Percentiles rank a stretch among this genome's conserved stretches.
Evolutionary conservation across 2,888 invertebrate species (phyloP).

Genomic region (Leistus spinibarbis): DNA sequence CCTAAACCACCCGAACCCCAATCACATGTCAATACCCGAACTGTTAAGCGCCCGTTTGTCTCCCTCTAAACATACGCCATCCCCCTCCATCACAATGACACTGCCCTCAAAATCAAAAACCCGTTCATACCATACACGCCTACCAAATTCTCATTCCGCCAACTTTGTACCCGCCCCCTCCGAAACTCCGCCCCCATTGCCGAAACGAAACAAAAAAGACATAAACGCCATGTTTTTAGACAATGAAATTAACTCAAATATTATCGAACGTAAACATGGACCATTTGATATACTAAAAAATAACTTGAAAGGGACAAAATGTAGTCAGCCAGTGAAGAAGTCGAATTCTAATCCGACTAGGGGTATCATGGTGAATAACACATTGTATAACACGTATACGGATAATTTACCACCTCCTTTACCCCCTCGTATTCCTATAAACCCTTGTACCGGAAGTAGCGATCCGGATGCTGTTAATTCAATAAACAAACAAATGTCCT

Average conservation of each 20-base stretch:
- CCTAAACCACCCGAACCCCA: conserved; percentile 44
- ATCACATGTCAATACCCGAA: conserved; percentile 41
- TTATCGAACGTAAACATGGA: conserved; percentile 18
- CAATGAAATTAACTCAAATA: conserved; percentile 50
- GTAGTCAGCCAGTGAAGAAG: conserved; percentile 36
- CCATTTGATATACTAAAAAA: neutral
- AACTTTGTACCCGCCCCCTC: conserved; percentile 46
- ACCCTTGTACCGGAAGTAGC: conserved; percentile 49
- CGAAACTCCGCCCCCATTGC: conserved; percentile 61
- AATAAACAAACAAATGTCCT: conserved; percentile 69
- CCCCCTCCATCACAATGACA: conserved; percentile 42
- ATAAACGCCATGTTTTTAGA: conserved; percentile 46
- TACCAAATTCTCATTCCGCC: conserved; percentile 36
- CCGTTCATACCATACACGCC: conserved; percentile 15
- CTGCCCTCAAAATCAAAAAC: conserved; percentile 23
- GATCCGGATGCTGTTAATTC: conserved; percentile 63
- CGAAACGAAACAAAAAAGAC: conserved; percentile 59
- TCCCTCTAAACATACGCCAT: conserved; percentile 45
- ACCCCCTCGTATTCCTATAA: conserved; percentile 63
- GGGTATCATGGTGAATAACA: conserved; percentile 49
- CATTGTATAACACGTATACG: conserved; percentile 44
- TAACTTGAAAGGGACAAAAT: conserved; percentile 2
- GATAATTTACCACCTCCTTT: conserved; percentile 60
- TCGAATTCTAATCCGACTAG: conserved; percentile 47
- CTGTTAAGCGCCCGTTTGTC: conserved; percentile 47